These are phyloP conservation scores for Apotomis betuletana DNA, from an alignment of 2,888 invertebrate genomes.

Conservation along the genomic window DNA sequence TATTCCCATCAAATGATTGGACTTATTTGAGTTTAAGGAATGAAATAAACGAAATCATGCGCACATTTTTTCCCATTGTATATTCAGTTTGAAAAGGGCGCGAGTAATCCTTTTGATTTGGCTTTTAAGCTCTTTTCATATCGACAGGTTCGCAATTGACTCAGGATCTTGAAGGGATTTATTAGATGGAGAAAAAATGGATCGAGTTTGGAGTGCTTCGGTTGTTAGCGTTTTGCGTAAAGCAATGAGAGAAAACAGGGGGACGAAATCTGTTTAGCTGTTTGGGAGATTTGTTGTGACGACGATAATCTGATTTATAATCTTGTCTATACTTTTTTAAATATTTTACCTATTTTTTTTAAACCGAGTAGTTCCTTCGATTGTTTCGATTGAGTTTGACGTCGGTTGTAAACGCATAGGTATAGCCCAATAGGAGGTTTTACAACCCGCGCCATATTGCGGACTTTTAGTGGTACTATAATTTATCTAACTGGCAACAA, in stretches of 20 bases:
- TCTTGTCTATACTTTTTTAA: neutral
- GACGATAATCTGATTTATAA: neutral
- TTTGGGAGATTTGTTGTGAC: slow-evolving; percentile 1
- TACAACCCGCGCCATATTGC: too few species aligned
- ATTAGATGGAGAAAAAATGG: slow-evolving; percentile 25
- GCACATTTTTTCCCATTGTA: neutral
- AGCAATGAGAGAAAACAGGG: slow-evolving; percentile 1
- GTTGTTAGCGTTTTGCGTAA: slow-evolving; percentile 14
- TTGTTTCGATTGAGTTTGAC: too few species aligned
- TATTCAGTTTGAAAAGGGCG: neutral
- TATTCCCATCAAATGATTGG: neutral
- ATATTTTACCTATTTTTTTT: too few species aligned
- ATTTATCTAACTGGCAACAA: too few species aligned
- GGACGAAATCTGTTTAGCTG: neutral
- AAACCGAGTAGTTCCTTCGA: too few species aligned
- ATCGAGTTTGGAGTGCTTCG: neutral
- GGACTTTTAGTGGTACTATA: too few species aligned
- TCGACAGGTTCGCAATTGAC: slow-evolving; percentile 22
- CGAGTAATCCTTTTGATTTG: neutral
- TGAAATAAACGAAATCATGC: neutral
- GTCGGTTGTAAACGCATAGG: too few species aligned
- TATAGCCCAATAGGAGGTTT: too few species aligned
- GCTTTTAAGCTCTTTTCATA: neutral
- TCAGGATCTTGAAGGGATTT: slow-evolving; percentile 26
- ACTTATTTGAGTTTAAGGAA: neutral